Percentiles rank a stretch among this genome's conserved stretches.
Conservation (phyloP, 1,140 invertebrate genomes). For the Plodia interpunctella region DNA sequence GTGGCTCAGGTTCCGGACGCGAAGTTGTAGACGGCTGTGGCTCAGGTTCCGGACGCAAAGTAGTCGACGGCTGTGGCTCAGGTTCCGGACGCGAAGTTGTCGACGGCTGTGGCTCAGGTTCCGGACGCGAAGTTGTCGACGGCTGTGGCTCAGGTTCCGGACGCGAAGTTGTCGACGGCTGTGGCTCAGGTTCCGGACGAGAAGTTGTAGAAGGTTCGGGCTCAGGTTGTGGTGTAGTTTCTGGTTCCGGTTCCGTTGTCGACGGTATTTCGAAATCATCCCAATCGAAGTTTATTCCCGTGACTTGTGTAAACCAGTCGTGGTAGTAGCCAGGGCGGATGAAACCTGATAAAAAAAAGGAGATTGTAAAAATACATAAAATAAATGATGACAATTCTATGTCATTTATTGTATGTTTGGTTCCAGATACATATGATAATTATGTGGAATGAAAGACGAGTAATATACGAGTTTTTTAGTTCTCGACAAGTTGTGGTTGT, state of each 20-base stretch:
- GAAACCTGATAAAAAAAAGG: slow-evolving; percentile 40
- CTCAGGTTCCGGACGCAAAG: too few relatives aligned
- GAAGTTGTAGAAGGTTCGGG: background rate
- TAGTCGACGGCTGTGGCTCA: background rate
- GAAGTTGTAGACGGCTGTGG: too few relatives aligned
- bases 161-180: background rate
- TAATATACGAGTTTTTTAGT: too few relatives aligned
- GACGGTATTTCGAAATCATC: slow-evolving; percentile 13
- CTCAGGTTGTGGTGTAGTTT: background rate
- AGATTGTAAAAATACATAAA: background rate
- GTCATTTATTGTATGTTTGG: background rate
- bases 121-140: too few relatives aligned
- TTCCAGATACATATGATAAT: too few relatives aligned
- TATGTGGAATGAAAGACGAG: too few relatives aligned
- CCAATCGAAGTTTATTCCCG: slow-evolving; percentile 61
- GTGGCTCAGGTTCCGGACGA: too few relatives aligned
- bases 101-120: background rate
- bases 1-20: too few relatives aligned
- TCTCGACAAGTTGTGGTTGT: too few relatives aligned
- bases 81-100: background rate
- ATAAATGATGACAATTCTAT: background rate
- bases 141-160: background rate
- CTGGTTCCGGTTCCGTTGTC: background rate
- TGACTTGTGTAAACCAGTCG: slow-evolving; percentile 47
- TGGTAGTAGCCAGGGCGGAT: slow-evolving; percentile 58